These are phyloP conservation scores for Amiota mariae DNA, from an alignment of 2,888 invertebrate genomes.

Conservation along the genomic window DNA sequence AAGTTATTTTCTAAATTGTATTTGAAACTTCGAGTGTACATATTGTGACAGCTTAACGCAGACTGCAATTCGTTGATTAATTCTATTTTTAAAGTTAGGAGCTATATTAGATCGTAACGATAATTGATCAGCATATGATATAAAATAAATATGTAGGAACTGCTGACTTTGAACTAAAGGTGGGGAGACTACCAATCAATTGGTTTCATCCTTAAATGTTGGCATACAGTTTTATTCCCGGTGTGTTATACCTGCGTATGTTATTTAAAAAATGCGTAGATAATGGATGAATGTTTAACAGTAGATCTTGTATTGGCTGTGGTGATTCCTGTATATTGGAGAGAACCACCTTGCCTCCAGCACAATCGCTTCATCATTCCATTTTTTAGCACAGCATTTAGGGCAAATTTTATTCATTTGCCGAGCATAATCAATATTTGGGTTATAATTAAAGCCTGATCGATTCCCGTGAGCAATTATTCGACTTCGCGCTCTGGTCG, in stretches of 20 bases:
- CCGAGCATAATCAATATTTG: background rate
- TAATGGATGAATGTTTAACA: background rate
- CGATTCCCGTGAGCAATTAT: background rate
- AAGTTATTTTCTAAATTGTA: background rate
- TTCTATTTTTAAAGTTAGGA: background rate
- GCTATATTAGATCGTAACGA: background rate
- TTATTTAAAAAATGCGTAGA: background rate
- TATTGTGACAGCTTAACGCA: too few species aligned
- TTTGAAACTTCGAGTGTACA: background rate
- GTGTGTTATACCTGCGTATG: background rate
- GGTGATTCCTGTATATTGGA: background rate
- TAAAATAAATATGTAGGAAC: background rate
- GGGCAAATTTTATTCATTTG: background rate
- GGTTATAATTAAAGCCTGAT: too few species aligned
- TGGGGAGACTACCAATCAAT: background rate
- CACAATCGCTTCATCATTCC: constrained; percentile 12
- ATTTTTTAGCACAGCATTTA: background rate
- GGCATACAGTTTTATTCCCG: background rate
- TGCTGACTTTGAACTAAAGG: background rate
- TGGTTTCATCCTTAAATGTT: background rate
- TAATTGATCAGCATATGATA: background rate
- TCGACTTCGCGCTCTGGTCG: constrained; percentile 4
- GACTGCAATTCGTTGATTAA: background rate
- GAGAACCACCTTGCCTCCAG: background rate
- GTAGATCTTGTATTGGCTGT: background rate